Evolutionary conservation across 2,113 vertebrate species (phyloP).

Genomic region (Dipodomys merriami): DNA sequence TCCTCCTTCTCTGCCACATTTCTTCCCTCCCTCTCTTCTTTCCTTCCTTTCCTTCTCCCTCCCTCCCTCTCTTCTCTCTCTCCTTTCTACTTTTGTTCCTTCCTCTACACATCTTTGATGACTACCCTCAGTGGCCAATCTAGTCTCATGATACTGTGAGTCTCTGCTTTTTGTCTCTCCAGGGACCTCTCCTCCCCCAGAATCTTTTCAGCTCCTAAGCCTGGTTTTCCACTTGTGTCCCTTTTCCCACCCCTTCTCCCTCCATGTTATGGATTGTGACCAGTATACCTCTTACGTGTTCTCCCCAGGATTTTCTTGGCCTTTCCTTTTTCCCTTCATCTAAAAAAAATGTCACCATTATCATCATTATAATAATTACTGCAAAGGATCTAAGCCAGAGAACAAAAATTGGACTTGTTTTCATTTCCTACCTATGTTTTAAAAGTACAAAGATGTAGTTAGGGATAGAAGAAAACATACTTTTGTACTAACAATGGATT

Average conservation of each 20-base stretch:
- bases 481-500: background rate
- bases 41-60: no score
- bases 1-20: fast-evolving
- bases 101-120: background rate
- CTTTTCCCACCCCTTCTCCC: background rate
- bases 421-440: background rate
- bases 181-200: background rate
- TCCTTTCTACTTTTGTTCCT: background rate
- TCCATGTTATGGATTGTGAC: background rate
- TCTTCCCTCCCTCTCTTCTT: fast-evolving
- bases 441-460: background rate
- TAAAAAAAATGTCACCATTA: background rate
- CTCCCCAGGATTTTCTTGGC: background rate
- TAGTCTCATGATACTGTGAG: fast-evolving
- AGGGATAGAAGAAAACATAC: background rate
- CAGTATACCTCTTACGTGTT: no score
- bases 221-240: no score
- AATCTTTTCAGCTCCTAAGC: background rate
- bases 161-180: background rate
- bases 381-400: background rate
- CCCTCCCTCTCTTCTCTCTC: no score
- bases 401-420: background rate
- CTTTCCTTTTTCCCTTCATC: background rate
- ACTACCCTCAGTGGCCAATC: fast-evolving
- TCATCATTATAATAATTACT: background rate